Evolutionary conservation across 2,888 invertebrate genomes (phyloP).

Genomic region (Crossocerus cetratus): DNA sequence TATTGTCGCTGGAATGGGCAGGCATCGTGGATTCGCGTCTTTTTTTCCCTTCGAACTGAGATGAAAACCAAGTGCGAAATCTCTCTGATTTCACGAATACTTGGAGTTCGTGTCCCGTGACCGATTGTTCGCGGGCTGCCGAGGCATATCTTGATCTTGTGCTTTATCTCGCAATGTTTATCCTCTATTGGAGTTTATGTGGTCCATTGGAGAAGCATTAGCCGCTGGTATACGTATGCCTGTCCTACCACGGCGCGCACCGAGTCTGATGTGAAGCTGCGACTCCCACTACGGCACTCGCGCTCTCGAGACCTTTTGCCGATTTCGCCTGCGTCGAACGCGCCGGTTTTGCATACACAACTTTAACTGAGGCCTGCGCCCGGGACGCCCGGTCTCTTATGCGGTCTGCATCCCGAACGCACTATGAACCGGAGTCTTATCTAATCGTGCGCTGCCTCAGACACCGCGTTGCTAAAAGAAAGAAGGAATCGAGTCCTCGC

Average conservation of each 20-base stretch:
- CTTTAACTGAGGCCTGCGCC: constrained; percentile 68
- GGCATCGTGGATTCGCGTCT: constrained; percentile 78
- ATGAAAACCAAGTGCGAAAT: too few species aligned
- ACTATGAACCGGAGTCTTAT: constrained; percentile 75
- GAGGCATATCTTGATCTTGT: too few species aligned
- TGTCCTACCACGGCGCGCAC: too few species aligned
- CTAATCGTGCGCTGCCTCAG: constrained; percentile 70
- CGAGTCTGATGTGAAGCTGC: too few species aligned
- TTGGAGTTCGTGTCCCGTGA: too few species aligned
- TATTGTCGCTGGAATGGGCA: constrained; percentile 83
- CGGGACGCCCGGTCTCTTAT: constrained; percentile 71
- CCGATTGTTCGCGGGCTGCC: too few species aligned
- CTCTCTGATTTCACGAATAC: too few species aligned
- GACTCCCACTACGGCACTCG: too few species aligned
- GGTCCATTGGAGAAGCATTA: too few species aligned
- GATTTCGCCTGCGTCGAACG: constrained; percentile 37
- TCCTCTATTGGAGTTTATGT: too few species aligned
- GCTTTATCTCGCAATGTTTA: too few species aligned
- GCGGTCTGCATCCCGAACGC: constrained; percentile 72
- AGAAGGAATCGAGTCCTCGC: constrained; percentile 55
- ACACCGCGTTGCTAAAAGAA: constrained; percentile 60
- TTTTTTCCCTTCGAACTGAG: not conserved
- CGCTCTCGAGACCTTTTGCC: not conserved
- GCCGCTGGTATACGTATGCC: too few species aligned
- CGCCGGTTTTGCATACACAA: constrained; percentile 63